Evolutionary conservation across 2,113 vertebrate species (phyloP).

Genomic region (Hippocampus zosterae): DNA sequence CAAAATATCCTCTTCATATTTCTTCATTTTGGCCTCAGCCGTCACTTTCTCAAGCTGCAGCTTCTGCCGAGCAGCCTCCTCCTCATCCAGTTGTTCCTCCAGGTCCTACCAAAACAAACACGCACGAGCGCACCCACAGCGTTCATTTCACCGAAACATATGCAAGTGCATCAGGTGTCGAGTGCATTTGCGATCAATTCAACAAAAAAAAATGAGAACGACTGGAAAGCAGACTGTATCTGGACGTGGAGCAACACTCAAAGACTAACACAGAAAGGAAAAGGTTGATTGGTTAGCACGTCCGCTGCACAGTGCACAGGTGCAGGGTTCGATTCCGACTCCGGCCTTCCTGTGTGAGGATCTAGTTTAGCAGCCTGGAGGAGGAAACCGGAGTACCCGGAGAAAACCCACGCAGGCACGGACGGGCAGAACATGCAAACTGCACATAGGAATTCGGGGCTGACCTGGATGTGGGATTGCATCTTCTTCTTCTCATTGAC

Average conservation of each 20-base stretch:
- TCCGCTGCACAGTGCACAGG: too few species aligned
- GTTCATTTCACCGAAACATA: not conserved
- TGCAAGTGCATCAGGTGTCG: too few species aligned
- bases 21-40: constrained; percentile 94
- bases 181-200: not conserved
- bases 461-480: constrained; percentile 93
- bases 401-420: too few species aligned
- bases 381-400: too few species aligned
- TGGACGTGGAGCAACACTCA: not conserved
- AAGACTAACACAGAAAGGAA: not conserved
- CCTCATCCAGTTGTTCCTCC: constrained; percentile 95
- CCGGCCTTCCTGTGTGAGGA: too few species aligned
- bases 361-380: too few species aligned
- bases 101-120: constrained; percentile 77
- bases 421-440: too few species aligned
- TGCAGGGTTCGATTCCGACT: too few species aligned
- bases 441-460: not conserved
- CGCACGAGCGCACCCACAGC: not conserved
- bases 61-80: constrained; percentile 94
- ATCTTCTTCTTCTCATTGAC: constrained; percentile 98
- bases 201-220: not conserved
- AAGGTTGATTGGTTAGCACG: too few species aligned
- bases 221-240: not conserved
- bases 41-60: constrained; percentile 97
- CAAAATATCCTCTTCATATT: constrained; percentile 94